Evolutionary conservation across 37 sponge, comb jelly and placozoan species (phyloP).

Genomic region (Halisarca cf. caerulea): DNA sequence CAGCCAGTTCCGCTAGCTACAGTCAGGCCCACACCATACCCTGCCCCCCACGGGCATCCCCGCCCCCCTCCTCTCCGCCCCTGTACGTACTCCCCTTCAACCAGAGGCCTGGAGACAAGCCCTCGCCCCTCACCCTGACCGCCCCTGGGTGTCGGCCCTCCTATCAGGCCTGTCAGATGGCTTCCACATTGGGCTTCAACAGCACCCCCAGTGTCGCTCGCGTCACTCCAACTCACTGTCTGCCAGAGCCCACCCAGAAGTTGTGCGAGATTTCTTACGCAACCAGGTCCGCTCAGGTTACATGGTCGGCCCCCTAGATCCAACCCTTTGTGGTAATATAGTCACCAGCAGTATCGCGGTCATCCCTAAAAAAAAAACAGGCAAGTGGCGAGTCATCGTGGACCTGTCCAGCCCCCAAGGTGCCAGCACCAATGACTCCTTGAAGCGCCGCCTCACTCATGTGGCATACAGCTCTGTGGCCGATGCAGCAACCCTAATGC

Average conservation of each 20-base stretch:
- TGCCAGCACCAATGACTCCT: no score
- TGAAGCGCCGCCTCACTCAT: no score
- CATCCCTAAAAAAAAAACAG: no score
- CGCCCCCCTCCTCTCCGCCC: not conserved
- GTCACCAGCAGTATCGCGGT: no score
- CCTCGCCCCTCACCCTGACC: not conserved
- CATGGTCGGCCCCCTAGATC: not conserved
- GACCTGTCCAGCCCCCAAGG: no score
- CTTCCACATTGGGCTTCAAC: conserved; percentile 10
- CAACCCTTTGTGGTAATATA: no score
- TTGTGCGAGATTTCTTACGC: not conserved
- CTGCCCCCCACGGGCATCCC: not conserved
- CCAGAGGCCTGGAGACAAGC: not conserved
- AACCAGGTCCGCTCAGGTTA: not conserved
- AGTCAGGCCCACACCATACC: not conserved
- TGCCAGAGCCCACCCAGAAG: not conserved
- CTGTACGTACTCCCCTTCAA: not conserved
- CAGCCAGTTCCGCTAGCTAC: not conserved
- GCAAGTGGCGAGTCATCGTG: no score
- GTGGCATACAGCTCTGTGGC: no score
- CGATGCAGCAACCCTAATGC: no score
- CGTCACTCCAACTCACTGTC: not conserved
- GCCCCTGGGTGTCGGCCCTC: not conserved
- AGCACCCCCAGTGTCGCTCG: not conserved
- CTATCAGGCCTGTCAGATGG: not conserved